Evolutionary conservation across 1,140 invertebrate species (phyloP).

Genomic region (Drosophila navojoa): DNA sequence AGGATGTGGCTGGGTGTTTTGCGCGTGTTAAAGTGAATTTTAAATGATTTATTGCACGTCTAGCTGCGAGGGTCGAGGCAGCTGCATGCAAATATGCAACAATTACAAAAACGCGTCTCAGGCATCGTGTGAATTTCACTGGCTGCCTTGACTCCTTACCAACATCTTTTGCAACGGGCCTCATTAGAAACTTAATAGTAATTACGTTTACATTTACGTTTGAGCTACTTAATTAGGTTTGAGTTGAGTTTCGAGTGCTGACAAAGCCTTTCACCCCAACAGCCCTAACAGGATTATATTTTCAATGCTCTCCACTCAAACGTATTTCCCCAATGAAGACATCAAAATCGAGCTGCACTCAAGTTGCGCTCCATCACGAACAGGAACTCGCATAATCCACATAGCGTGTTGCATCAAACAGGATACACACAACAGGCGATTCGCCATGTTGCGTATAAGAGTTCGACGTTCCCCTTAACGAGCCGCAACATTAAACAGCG

Average conservation of each 20-base stretch:
- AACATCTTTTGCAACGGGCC: constrained; percentile 6
- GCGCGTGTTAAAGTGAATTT: constrained; percentile 77
- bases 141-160: neutral
- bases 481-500: constrained; percentile 8
- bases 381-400: constrained; percentile 10
- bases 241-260: constrained; percentile 7
- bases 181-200: constrained; percentile 66
- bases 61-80: constrained; percentile 7
- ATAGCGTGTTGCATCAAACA: constrained; percentile 15
- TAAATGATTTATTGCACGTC: constrained; percentile 77
- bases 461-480: constrained; percentile 18
- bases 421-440: constrained; percentile 27
- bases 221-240: constrained; percentile 13
- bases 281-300: neutral
- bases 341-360: constrained; percentile 6
- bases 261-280: constrained; percentile 8
- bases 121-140: constrained; percentile 19
- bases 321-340: constrained; percentile 23
- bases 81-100: constrained; percentile 44
- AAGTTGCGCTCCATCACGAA: constrained; percentile 21
- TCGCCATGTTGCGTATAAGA: constrained; percentile 12
- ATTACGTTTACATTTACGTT: constrained; percentile 46
- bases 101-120: constrained; percentile 40
- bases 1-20: constrained; percentile 38
- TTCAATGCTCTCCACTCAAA: neutral